Base-by-base conservation (phyloP, 2,888 invertebrate species). In the Creontiades dilutus region DNA sequence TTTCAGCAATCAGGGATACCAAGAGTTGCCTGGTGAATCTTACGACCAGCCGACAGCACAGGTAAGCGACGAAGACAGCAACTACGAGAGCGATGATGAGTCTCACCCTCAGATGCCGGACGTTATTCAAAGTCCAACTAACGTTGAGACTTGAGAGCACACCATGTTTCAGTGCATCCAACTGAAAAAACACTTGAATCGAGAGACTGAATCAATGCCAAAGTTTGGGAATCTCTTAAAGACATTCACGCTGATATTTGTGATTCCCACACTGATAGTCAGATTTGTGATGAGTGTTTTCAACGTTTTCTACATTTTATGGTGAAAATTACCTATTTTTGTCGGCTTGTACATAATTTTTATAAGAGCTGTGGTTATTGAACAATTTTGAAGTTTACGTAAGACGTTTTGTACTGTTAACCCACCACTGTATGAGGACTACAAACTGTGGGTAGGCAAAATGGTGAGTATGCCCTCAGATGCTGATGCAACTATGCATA, bases 1-100 rank as follows among this genome's bases (percentile, higher is more conserved):
- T 85, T 85, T 61, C 61, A 85, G 85, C 52, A 13, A 55, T 61
- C n/a, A 11, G 16, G 85, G 85, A 61, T 85, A 85, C 37, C 46
- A 85, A 61, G 85, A 85, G 23, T 28, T 85, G 27, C 85, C 55
- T 16, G 85, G 85, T 11, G 57, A 57, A 16, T 37, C 28, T 14
- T 11, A 28, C 85, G 85, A 57, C 0, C 52, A 52, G n/a, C 27
- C 27, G 9, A 3, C 85, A 57, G 52, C 85, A 14, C 19, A n/a
- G 27, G 23, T 23, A 82, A 82, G 46, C 23, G 52, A 19, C 3
- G 80, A 80, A 13, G 47, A 28, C 52, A 52, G 52, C 37, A 47
- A n/a, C 80, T 80, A 16, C 80, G 14, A 13, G 37, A n/a, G 37
- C 14, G 80, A 80, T 5, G 27, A 28, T n/a, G 75, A 75, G 75